phyloP scores from a whole-genome alignment of 2,888 invertebrate genomes.

The Anoncus sp. region DNA sequence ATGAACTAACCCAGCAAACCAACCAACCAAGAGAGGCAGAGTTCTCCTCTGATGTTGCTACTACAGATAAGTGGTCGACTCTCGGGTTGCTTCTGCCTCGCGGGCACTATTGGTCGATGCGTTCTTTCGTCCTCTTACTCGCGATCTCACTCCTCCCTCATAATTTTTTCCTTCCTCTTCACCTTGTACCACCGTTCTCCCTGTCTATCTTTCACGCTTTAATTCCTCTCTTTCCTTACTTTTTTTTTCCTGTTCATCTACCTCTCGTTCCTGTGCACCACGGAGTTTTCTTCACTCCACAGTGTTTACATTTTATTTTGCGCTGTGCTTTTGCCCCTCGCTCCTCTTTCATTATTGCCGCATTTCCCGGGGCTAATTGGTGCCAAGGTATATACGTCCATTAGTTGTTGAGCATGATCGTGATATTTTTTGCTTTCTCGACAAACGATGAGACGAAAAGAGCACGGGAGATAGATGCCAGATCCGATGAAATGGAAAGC shows the following conservation, averaged over 20 bases:
- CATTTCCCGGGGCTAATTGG: slow-evolving; percentile 69
- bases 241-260: slow-evolving; percentile 29
- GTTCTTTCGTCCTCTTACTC: slow-evolving; percentile 74
- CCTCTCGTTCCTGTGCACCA: slow-evolving; percentile 51
- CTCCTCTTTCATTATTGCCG: slow-evolving; percentile 74
- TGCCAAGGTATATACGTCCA: slow-evolving; percentile 9
- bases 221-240: slow-evolving; percentile 4
- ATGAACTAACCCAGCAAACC: slow-evolving; percentile 66
- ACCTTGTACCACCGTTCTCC: slow-evolving; percentile 58
- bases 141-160: slow-evolving; percentile 61
- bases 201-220: slow-evolving; percentile 35
- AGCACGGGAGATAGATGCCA: neutral
- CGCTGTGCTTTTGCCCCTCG: slow-evolving; percentile 66
- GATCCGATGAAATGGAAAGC: neutral
- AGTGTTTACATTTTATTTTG: slow-evolving; percentile 78
- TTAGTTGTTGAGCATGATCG: slow-evolving; percentile 1
- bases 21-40: slow-evolving; percentile 73
- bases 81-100: slow-evolving; percentile 77
- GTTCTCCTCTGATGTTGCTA: slow-evolving; percentile 80
- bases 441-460: slow-evolving; percentile 5
- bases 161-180: slow-evolving; percentile 63
- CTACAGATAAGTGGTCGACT: slow-evolving; percentile 82
- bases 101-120: slow-evolving; percentile 80
- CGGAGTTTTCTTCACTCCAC: slow-evolving; percentile 59
- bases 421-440: slow-evolving; percentile 1